phyloP scores from a whole-genome alignment of 2,888 invertebrate species.

The Papilio elwesi region DNA sequence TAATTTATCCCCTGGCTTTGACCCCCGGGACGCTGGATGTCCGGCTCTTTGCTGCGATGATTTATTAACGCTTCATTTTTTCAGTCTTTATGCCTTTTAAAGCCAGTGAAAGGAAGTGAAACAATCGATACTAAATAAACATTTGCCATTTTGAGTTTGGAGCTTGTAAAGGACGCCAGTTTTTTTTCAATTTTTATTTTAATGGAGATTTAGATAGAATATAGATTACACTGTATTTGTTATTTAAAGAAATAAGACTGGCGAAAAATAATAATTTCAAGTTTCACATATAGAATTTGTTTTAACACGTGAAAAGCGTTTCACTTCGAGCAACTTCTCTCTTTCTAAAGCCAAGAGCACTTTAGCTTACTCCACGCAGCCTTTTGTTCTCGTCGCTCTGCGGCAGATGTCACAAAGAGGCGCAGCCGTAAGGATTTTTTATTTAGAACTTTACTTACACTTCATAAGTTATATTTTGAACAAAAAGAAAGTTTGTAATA shows the following conservation, averaged over 20 bases:
- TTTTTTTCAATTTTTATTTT: background rate
- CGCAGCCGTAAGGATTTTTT: background rate
- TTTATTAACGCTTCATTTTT: constrained; percentile 46
- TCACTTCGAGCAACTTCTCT: constrained; percentile 28
- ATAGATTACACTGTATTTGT: too few relatives aligned
- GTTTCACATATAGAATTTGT: background rate
- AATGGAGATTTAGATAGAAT: too few relatives aligned
- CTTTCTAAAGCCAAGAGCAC: constrained; percentile 37
- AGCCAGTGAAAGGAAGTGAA: constrained; percentile 1
- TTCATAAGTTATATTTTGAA: too few relatives aligned
- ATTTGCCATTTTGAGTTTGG: constrained; percentile 7
- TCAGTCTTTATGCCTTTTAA: constrained; percentile 16
- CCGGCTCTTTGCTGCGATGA: constrained; percentile 46
- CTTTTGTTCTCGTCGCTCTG: constrained; percentile 36
- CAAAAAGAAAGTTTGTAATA: too few relatives aligned
- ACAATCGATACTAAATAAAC: background rate
- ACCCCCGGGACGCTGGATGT: constrained; percentile 43
- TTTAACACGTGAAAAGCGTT: constrained; percentile 28
- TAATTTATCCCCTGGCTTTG: constrained; percentile 60
- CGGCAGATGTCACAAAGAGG: constrained; percentile 30
- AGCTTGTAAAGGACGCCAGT: background rate
- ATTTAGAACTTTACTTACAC: background rate
- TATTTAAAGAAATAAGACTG: too few relatives aligned
- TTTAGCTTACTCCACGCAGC: constrained; percentile 29
- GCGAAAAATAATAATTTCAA: background rate